A percentile compares a stretch with the other conserved stretches of the same genome.
Evolutionary conservation across 1,140 invertebrate species (phyloP).

Genomic region (Zaprionus davidi): DNA sequence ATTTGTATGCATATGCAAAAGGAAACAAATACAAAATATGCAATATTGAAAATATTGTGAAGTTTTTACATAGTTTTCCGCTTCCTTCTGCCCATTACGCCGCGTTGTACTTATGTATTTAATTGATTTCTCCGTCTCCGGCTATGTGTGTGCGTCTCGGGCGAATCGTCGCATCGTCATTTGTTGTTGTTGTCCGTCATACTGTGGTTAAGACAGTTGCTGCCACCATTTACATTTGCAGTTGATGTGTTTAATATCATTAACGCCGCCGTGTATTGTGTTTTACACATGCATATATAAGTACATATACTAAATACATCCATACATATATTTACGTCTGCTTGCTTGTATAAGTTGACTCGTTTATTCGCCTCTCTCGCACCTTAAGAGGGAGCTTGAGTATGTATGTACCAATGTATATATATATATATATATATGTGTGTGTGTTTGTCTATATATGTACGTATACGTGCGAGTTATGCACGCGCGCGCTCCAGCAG

Average conservation of each 20-base stretch:
- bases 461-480: slow-evolving; percentile 60
- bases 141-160: slow-evolving; percentile 47
- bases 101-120: slow-evolving; percentile 50
- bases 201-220: slow-evolving; percentile 39
- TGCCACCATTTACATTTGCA: slow-evolving; percentile 47
- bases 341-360: slow-evolving; percentile 44
- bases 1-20: slow-evolving; percentile 31
- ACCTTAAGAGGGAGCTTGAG: slow-evolving; percentile 37
- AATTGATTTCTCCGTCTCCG: slow-evolving; percentile 75
- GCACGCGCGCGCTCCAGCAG: slow-evolving; percentile 78
- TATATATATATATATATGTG: slow-evolving; percentile 7
- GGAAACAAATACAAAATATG: slow-evolving; percentile 59
- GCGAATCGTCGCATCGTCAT: slow-evolving; percentile 44
- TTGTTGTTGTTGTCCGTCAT: slow-evolving; percentile 21
- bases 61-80: slow-evolving; percentile 62
- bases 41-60: slow-evolving; percentile 65
- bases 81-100: slow-evolving; percentile 44
- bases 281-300: slow-evolving; percentile 35
- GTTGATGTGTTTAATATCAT: slow-evolving; percentile 53
- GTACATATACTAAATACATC: slow-evolving; percentile 25
- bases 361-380: slow-evolving; percentile 41
- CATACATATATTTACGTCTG: slow-evolving; percentile 43
- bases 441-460: slow-evolving; percentile 26
- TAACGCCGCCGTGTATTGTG: slow-evolving; percentile 54
- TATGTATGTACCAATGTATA: slow-evolving; percentile 33